Conservation (phyloP, 2,797 vertebrate genomes). For the Bufotes viridis region DNA sequence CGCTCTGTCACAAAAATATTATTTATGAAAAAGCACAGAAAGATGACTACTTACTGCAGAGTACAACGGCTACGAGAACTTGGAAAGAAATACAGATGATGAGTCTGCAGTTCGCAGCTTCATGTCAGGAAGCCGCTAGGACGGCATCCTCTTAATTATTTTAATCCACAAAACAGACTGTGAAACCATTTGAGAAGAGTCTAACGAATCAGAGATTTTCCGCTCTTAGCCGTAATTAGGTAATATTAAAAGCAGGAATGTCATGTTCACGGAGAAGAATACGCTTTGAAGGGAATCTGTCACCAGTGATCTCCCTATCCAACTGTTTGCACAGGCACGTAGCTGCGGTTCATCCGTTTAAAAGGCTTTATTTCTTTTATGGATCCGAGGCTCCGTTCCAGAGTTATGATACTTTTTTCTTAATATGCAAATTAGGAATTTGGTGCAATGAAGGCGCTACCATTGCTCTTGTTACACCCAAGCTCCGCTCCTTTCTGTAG, state of each 20-base stretch:
- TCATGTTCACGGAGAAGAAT: neutral
- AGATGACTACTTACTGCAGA: neutral
- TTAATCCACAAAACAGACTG: conserved; percentile 20
- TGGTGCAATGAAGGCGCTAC: too few species aligned
- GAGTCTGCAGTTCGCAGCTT: neutral
- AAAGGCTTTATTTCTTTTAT: too few species aligned
- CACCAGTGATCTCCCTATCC: too few species aligned
- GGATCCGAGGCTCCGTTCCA: too few species aligned
- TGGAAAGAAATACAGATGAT: neutral
- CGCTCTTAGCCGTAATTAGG: neutral
- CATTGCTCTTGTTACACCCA: too few species aligned
- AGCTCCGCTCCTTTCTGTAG: too few species aligned
- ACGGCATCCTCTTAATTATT: conserved; percentile 1
- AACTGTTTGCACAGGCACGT: too few species aligned
- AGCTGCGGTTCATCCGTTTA: too few species aligned
- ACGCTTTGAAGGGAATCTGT: neutral
- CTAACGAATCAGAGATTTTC: neutral
- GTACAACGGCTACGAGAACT: neutral
- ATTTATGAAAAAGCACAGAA: too few species aligned
- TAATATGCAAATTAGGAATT: too few species aligned
- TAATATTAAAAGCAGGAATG: conserved; percentile 19
- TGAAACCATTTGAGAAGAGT: neutral
- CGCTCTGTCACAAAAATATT: too few species aligned
- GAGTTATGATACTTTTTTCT: too few species aligned
- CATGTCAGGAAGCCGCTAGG: neutral